Evolutionary conservation across 2,888 invertebrate genomes (phyloP), one percentile per base, ranked within the genome.

Genomic region (Andrena bicolor): DNA sequence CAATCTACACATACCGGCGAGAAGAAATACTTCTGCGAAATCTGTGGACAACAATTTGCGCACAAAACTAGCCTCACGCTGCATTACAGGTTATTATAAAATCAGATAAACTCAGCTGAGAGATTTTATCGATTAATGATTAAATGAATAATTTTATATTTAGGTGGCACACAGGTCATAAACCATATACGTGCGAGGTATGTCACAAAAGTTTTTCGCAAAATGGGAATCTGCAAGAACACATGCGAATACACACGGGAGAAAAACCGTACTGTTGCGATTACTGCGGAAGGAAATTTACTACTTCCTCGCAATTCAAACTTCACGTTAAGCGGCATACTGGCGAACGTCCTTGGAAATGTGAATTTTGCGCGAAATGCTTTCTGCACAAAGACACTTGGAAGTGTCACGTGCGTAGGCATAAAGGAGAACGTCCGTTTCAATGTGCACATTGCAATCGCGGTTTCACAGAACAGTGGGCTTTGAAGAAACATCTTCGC

Each of bases 161-260:
- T 93, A 94, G 96, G 49, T 96, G 96, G 95, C 97, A 97, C 87
- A 95, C 95, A 0, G 96, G 96, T 88, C 95, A 96, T 70, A 97
- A 97, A 88, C 97, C 97, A 0, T 97, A 94, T 92, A 94, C 95
- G 66, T 97, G 97, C 91, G 94, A 95, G 71, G 95, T 96, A 20
- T 97, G 97, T 93, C 94, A 95, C 74, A 97, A 97, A 92, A 94
- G 95, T 68, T 97, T 97, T 94, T 96, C 96, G 0, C 97, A 97
- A 93, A 96, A 96, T 90, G 97, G 97, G 75, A 97, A 97, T 94
- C 94, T 97, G 76, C 95, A 96, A 56, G 97, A 97, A 89, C 97
- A 97, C 94, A 95, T 95, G 93, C 95, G 97, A 75, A 97, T 96
- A 88, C 97, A 97, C 93, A 97, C 96, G 0, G 97, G 97, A 0